Evolutionary conservation across 2,888 invertebrate genomes (phyloP), one percentile per base, ranked within the genome.

Genomic region (Dexiosoma caninum): DNA sequence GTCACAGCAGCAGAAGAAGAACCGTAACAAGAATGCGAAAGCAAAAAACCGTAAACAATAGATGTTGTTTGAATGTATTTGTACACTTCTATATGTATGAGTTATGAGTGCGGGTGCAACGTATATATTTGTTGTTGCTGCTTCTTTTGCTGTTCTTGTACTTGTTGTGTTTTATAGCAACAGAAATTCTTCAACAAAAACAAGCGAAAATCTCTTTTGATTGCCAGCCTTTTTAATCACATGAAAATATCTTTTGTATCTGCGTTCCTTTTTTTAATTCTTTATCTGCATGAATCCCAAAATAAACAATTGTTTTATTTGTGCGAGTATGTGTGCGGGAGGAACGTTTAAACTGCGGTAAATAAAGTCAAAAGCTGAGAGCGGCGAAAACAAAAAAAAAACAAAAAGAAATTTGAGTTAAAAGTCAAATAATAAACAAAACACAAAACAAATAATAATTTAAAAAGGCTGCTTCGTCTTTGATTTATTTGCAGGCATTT

Each of bases 401-500:
- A 42, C 1, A 32, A 40, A 53, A 59, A 53, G 35, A 57, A 76
- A 64, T 42, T 69, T 62, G 69, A 72, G 77, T 78, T 77, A 60
- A 76, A 83, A 84, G 83, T 84, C 84, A 84, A 84, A 83, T 82
- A 83, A 83, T 62, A 83, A 82, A 81, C 79, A 84, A 84, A 82
- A 80, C 79, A 79, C 74, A 84, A 83, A 83, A 79, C 82, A 84
- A 84, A 84, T 84, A 84, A 84, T 84, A 84, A 84, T 84, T 84
- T 83, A 83, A 84, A 84, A 83, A 83, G 70, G 77, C 49, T 80
- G 49, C 42, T 55, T 40, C 27, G 60, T 27, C 37, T 23, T 9
- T 46, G 2, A 27, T 37, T 59, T 60, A 42, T 16, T 10, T 40
- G 51, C 10, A 2, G 21, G 3, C 9, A 1, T 32, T n/a, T 53